Percentiles rank a stretch among this genome's conserved stretches.
These are phyloP conservation scores for Stomatorhinus walkeri DNA, from an alignment of 2,797 vertebrate genomes.

Conservation along the genomic window DNA sequence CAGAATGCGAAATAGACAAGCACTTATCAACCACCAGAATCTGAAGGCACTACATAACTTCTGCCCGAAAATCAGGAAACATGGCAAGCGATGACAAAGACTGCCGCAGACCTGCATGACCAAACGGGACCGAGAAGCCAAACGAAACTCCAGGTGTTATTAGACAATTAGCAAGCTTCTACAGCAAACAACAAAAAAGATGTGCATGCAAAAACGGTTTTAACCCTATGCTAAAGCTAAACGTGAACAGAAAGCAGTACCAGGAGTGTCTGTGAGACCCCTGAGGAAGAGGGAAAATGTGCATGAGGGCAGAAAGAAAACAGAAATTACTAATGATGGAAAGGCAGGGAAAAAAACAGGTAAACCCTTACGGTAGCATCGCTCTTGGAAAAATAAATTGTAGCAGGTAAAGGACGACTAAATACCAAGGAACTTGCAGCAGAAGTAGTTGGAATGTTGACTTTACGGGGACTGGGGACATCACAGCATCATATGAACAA, in stretches of 20 bases:
- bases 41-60: background rate
- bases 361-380: background rate
- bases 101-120: background rate
- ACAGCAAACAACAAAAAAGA: background rate
- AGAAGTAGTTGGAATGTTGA: background rate
- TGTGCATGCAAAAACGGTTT: background rate
- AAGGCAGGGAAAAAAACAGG: background rate
- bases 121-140: background rate
- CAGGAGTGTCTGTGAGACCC: background rate
- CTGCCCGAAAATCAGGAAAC: background rate
- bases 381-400: background rate
- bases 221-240: background rate
- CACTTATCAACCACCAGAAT: background rate
- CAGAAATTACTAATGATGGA: background rate
- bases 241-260: background rate
- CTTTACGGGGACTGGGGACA: background rate
- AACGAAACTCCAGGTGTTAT: background rate
- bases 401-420: background rate
- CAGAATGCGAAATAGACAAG: background rate
- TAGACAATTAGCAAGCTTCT: background rate
- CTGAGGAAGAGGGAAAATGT: background rate
- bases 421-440: background rate
- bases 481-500: background rate
- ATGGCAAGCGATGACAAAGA: background rate
- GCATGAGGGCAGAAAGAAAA: background rate